Percentiles rank a stretch among this genome's conserved stretches.
Conservation (phyloP, 2,888 invertebrate species). For the Parascotia fuliginaria region DNA sequence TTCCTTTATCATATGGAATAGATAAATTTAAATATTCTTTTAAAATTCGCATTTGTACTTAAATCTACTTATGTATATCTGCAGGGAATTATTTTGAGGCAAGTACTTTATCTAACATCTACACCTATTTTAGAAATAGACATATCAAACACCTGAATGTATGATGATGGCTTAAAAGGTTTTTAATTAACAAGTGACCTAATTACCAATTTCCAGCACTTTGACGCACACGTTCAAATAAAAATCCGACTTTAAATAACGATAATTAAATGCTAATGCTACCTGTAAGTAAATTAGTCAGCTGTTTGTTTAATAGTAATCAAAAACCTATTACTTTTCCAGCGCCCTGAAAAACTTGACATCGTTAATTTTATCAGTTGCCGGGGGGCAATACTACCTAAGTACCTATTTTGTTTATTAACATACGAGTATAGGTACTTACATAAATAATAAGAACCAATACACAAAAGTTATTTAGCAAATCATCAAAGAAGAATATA, state of each 20-base stretch:
- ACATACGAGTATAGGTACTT: conserved; percentile 14
- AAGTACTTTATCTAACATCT: too few species aligned
- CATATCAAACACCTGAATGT: too few species aligned
- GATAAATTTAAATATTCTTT: too few species aligned
- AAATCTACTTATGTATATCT: too few species aligned
- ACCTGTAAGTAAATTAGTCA: conserved; percentile 21
- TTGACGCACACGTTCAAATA: not conserved
- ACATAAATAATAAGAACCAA: conserved; percentile 26
- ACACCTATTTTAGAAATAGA: too few species aligned
- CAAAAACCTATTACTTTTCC: conserved; percentile 22
- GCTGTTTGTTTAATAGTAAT: conserved; percentile 31
- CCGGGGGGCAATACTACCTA: conserved; percentile 14
- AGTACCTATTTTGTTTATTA: conserved; percentile 22
- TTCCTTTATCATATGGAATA: too few species aligned
- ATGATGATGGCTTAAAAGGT: not conserved
- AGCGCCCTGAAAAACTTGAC: conserved; percentile 25
- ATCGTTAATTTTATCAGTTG: conserved; percentile 27
- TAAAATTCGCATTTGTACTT: too few species aligned
- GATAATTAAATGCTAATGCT: conserved; percentile 10
- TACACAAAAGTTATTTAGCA: too few species aligned
- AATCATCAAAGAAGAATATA: conserved; percentile 8
- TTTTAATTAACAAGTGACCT: conserved; percentile 2
- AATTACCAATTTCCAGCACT: not conserved
- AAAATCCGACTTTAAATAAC: conserved; percentile 10
- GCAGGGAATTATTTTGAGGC: too few species aligned